Evolutionary conservation across 1,140 invertebrate genomes (phyloP), one percentile per base, ranked within the genome.

Genomic region (Yoshiicerus persimilis): DNA sequence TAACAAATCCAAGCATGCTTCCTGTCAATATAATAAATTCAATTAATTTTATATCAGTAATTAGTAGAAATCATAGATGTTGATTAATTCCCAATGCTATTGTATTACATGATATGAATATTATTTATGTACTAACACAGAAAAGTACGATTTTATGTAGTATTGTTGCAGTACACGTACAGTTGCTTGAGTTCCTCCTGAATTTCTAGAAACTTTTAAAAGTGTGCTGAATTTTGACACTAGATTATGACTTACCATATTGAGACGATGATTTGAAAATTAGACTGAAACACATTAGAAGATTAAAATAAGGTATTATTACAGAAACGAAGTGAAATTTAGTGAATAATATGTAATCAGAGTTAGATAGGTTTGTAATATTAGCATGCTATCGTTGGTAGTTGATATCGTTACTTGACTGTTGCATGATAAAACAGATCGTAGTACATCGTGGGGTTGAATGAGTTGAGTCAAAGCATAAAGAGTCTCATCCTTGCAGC

Each of bases 21-120:
- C 75, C 75, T 80, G 75, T 80, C 75, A 32, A 80, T 80, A 80
- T 38, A 80, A 80, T 80, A 80, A 80, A 80, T 80, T 80, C n/a
- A 20, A 80, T 80, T 80, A 80, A 5, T 66, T 13, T 23, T 66
- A 9, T 66, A 23, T 25, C 20, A n/a, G n/a, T n/a, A n/a, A n/a
- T n/a, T n/a, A n/a, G n/a, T n/a, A n/a, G n/a, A n/a, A n/a, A n/a
- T n/a, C n/a, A 41, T 41, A 41, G 6, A 41, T 41, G 13, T 41
- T 41, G 13, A 41, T 41, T 41, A 41, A 41, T 41, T 41, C 6
- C 13, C 13, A 41, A 41, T 13, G 39, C 6, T 41, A 41, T 41
- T 41, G 13, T 13, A 41, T 41, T 41, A 41, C 39, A 41, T 13
- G 13, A 41, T 41, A 41, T 41, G 16, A 41, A 41, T 41, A 41